Base-by-base conservation (phyloP, 2,888 invertebrate genomes). In the Deroplatys truncata region DNA sequence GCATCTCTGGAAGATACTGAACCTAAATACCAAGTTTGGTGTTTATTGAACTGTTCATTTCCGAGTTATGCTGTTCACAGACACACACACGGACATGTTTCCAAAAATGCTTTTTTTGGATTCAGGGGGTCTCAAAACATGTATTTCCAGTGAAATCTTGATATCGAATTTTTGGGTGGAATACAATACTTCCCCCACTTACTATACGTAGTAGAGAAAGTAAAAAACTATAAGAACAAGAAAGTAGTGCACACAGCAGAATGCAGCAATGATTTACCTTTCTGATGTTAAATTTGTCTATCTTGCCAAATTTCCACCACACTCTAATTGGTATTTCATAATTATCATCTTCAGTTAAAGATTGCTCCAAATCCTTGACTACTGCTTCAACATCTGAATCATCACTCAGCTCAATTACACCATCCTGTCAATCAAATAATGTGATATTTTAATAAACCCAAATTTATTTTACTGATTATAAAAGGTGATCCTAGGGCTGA, bases 291-390 rank as follows among this genome's bases (percentile, higher is more conserved):
- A 93, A 91, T 82, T 92, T 92, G 86, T 92, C 91, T 13, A 93
- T 31, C 85, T 91, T 91, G 82, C 91, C 91, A 1, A 92, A 92
- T 90, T 90, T 91, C 93, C 93, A 93, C 7, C 92, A 90, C 28
- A 93, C 91, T 91, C 93, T 93, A 25, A 93, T 90, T 88, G 90
- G 91, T 9, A 92, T 91, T 28, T 91, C 92, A 89, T 92, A 92
- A 88, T 92, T 91, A 25, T 92, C 92, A 49, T 90, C 91, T 49
- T 88, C 85, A 35, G 2, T 8, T 29, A 82, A 20, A 1, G 86
- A 87, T 28, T 31, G 13, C n/a, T 87, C 29, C 25, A 82, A 72
- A 35, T 90, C 91, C 28, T 88, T 83, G 10, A 0, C 0, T n/a
- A 25, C 13, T 31, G 82, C 2, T 29, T 87, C 86, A 16, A 15